These are phyloP conservation scores for Callyntrura guangdongensis DNA, from an alignment of 2,888 invertebrate species.

Conservation along the genomic window DNA sequence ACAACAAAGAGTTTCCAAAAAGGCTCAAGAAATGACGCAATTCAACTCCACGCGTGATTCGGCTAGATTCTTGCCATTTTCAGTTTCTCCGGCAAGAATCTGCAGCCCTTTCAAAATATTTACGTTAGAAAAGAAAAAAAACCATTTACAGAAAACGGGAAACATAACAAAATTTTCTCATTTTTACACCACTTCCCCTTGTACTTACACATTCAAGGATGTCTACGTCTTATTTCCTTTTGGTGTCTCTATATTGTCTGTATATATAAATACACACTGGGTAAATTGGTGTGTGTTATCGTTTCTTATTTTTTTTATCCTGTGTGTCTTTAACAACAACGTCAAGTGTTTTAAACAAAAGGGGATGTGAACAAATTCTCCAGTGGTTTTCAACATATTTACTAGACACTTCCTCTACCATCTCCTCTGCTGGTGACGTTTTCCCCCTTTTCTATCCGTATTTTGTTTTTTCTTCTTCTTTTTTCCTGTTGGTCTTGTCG, in stretches of 20 bases:
- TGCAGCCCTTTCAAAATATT: slow-evolving; percentile 33
- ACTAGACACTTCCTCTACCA: slow-evolving; percentile 56
- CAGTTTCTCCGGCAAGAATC: slow-evolving; percentile 28
- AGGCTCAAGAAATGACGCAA: slow-evolving; percentile 4
- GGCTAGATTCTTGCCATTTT: slow-evolving; percentile 53
- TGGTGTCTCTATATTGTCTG: too few relatives aligned
- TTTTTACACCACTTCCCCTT: slow-evolving; percentile 13
- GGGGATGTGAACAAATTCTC: slow-evolving; percentile 72
- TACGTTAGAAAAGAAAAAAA: background rate
- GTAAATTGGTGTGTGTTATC: too few relatives aligned
- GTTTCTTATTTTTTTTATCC: background rate
- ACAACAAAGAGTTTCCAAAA: slow-evolving; percentile 55
- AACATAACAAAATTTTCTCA: slow-evolving; percentile 14
- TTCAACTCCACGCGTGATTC: too few relatives aligned
- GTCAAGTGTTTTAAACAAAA: slow-evolving; percentile 64
- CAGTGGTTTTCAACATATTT: slow-evolving; percentile 72
- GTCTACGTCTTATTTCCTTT: too few relatives aligned
- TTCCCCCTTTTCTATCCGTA: slow-evolving; percentile 53
- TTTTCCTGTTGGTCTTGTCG: background rate
- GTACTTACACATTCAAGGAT: background rate
- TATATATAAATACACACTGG: too few relatives aligned
- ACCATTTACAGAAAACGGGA: background rate
- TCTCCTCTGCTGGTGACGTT: slow-evolving; percentile 17
- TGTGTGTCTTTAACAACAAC: slow-evolving; percentile 24
- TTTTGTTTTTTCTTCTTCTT: background rate